Base-by-base conservation (phyloP, 1,140 invertebrate genomes). In the Phenacoccus solenopsis region DNA sequence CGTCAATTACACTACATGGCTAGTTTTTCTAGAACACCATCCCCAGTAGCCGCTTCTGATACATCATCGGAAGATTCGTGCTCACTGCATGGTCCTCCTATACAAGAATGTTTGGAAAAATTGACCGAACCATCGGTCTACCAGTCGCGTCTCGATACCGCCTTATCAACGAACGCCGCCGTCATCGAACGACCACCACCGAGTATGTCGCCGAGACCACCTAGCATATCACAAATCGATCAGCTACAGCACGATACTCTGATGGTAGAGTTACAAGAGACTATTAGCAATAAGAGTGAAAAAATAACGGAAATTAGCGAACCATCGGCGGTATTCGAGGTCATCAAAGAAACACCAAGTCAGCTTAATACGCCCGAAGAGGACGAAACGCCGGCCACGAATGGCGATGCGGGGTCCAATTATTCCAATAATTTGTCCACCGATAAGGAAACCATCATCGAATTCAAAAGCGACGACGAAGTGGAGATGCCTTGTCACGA, bases 31-130 rank as follows among this genome's bases (percentile, higher is more conserved):
- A 72, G 67, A 30, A 78, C 79, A 3, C 75, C 80, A 12, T 81
- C 80, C 1, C 80, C 80, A 1, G 76, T 77, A 7, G 72, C 76
- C 5, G 70, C 78, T 13, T 80, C 80, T 0, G 78, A 76, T 7
- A 79, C 77, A 72, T 80, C 79, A 1, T 80, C 79, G 2, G 78
- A 78, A 70, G 70, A 76, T 69, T 75, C 71, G 4, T 67, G 69
- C 20, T 59, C 73, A n/a, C 16, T 56, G 12, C 10, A 27, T n/a
- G 28, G 28, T 24, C 77, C 76, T 1, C 77, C 78, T 0, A 80
- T 81, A 35, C 80, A 81, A 70, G 79, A 81, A 72, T 80, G 78
- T 70, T 71, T 81, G 69, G 79, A 81, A 67, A 77, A 79, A 69
- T 71, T 80, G 57, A 80, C 78, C 1, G 78, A 79, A 69, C 76